phyloP scores from a whole-genome alignment of 1,140 invertebrate genomes.

The Drosophila watanabei region DNA sequence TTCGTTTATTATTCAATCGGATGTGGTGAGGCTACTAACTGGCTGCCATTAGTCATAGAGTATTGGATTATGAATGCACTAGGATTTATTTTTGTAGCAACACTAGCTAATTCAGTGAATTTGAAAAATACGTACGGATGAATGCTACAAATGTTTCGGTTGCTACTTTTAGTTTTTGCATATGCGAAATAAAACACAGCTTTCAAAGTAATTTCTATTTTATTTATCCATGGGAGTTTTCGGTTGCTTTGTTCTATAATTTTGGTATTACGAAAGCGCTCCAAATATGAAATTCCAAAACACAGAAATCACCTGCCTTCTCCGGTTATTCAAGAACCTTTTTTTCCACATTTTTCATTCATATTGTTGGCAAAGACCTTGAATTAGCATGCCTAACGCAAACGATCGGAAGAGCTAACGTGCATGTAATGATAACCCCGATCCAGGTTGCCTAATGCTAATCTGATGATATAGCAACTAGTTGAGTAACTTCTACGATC shows the following conservation, averaged over 20 bases:
- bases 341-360: conserved; percentile 38
- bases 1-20: conserved; percentile 47
- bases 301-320: not conserved
- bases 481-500: conserved; percentile 8
- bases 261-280: not conserved
- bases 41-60: not conserved
- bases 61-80: not conserved
- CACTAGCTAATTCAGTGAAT: not conserved
- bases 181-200: not conserved
- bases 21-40: conserved; percentile 6
- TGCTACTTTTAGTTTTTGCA: not conserved
- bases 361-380: conserved; percentile 25
- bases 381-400: conserved; percentile 40
- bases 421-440: conserved; percentile 62
- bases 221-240: not conserved
- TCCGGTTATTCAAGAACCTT: conserved; percentile 1
- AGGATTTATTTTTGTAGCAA: not conserved
- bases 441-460: conserved; percentile 40
- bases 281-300: not conserved
- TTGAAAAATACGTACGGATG: not conserved
- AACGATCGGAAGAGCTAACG: conserved; percentile 27
- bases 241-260: not conserved
- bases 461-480: conserved; percentile 37
- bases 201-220: not conserved
- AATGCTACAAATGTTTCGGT: not conserved